These are phyloP conservation scores for Spicauda simplicius DNA, from an alignment of 2,888 invertebrate species.

Conservation along the genomic window DNA sequence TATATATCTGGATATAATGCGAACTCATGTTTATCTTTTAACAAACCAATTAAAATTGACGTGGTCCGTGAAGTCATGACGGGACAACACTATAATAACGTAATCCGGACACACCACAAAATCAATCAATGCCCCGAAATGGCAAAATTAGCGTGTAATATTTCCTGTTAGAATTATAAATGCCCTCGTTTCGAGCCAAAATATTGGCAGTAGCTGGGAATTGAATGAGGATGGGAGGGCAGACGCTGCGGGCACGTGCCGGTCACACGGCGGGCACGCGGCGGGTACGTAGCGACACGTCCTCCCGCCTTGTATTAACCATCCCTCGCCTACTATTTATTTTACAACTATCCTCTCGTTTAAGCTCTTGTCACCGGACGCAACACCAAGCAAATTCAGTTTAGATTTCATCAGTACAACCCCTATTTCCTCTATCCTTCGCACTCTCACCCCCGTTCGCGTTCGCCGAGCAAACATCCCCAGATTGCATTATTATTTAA, in stretches of 20 bases:
- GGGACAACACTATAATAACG: conserved; percentile 49
- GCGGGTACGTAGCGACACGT: conserved; percentile 52
- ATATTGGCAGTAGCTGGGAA: conserved; percentile 54
- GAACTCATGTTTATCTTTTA: background rate
- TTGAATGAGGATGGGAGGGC: conserved; percentile 40
- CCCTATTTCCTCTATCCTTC: conserved; percentile 42
- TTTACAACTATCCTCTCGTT: conserved; percentile 77
- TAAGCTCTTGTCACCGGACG: conserved; percentile 70
- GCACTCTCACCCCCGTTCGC: conserved; percentile 31
- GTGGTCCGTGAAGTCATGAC: conserved; percentile 23
- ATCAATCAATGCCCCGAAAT: conserved; percentile 76
- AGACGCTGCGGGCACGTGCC: conserved; percentile 47
- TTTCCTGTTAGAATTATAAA: conserved; percentile 80
- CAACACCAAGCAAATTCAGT: conserved; percentile 62
- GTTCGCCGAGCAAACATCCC: conserved; percentile 69
- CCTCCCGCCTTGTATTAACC: conserved; percentile 42
- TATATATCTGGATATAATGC: background rate
- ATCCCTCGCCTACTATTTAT: conserved; percentile 66
- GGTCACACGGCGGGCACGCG: conserved; percentile 65
- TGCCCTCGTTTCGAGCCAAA: conserved; percentile 66
- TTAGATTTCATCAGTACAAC: conserved; percentile 74
- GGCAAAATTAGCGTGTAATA: conserved; percentile 84
- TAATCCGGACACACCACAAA: conserved; percentile 63
- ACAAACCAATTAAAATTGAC: background rate
- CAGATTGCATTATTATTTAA: conserved; percentile 79